Conservation (phyloP, 1,140 invertebrate genomes). For the Harlomillsia oculata region DNA sequence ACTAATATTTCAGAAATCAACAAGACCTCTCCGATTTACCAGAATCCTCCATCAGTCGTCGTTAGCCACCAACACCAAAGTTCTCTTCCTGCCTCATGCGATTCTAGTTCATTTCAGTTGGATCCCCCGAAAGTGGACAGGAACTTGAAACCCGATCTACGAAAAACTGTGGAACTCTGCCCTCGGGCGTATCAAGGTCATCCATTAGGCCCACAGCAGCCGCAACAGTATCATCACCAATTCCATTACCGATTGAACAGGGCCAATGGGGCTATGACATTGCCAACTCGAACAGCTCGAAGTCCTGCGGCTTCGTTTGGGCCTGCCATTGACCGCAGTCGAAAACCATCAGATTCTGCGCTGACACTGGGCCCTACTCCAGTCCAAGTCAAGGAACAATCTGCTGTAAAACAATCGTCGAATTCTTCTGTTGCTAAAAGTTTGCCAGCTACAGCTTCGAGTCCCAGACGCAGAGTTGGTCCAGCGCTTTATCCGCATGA, state of each 20-base stretch:
- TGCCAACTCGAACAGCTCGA: constrained; percentile 16
- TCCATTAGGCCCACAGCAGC: not conserved
- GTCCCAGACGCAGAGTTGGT: constrained; percentile 6
- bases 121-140: constrained; percentile 63
- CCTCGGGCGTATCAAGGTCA: not conserved
- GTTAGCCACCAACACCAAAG: constrained; percentile 33
- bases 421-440: not conserved
- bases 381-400: constrained; percentile 18
- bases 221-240: not conserved
- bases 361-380: constrained; percentile 25
- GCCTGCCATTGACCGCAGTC: constrained; percentile 21
- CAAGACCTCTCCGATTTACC: constrained; percentile 40
- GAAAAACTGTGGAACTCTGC: not conserved
- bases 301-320: constrained; percentile 7
- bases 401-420: not conserved
- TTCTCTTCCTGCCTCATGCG: not conserved
- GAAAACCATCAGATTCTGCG: constrained; percentile 17
- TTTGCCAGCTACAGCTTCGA: constrained; percentile 18
- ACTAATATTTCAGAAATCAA: constrained; percentile 31
- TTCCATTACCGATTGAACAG: not conserved
- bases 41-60: constrained; percentile 39
- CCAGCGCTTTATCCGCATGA: constrained; percentile 19
- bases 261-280: constrained; percentile 23
- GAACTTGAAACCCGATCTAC: constrained; percentile 58
- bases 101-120: constrained; percentile 40